These are phyloP conservation scores for Macroteleia sp. DNA, from an alignment of 2,888 invertebrate species.

Conservation along the genomic window DNA sequence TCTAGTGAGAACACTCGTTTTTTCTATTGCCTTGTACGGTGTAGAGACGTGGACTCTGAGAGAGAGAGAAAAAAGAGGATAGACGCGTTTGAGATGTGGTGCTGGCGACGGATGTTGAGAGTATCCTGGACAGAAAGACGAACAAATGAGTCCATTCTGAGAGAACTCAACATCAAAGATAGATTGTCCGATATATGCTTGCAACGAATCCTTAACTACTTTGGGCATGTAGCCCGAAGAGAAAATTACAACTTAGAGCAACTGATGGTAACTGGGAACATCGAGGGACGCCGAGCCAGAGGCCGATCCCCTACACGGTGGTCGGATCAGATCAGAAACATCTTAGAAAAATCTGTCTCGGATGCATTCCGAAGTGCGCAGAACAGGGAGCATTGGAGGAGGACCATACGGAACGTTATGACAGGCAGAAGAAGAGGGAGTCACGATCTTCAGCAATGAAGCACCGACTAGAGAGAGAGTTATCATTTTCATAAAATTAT, in stretches of 20 bases:
- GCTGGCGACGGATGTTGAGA: not conserved
- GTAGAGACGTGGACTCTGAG: not conserved
- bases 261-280: not conserved
- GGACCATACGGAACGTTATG: no score
- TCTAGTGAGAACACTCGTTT: not conserved
- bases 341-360: no score
- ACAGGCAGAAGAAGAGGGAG: no score
- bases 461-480: not conserved
- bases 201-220: not conserved
- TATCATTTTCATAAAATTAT: no score
- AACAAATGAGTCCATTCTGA: not conserved
- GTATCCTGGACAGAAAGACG: not conserved
- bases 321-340: no score
- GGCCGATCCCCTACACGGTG: no score
- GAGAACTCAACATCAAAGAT: not conserved
- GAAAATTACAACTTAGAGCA: not conserved
- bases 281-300: not conserved
- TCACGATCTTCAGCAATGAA: not conserved
- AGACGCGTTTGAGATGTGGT: not conserved
- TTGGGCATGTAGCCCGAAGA: not conserved
- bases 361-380: no score
- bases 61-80: not conserved
- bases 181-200: not conserved
- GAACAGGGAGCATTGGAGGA: no score
- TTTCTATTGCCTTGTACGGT: not conserved